A percentile compares a stretch with the other conserved stretches of the same genome.
Conservation (phyloP, 2,797 vertebrate genomes). For the Astyanax mexicanus region DNA sequence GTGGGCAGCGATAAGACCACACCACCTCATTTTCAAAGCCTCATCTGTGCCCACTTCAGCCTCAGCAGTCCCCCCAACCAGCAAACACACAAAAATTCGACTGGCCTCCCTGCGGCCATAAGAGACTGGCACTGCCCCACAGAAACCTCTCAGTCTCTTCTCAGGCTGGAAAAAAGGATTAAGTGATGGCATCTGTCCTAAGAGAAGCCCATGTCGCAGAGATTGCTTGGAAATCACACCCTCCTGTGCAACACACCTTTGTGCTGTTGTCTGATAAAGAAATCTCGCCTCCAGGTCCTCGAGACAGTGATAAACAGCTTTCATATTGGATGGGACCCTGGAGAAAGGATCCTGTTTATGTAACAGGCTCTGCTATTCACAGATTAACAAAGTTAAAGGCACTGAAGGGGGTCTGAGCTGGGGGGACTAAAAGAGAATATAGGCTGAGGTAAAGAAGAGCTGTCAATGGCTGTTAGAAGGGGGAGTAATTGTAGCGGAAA, state of each 20-base stretch:
- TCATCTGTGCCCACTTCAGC: background rate
- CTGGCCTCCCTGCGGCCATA: background rate
- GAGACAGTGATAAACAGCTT: conserved; percentile 44
- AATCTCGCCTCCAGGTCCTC: conserved; percentile 16
- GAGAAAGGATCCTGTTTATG: conserved; percentile 29
- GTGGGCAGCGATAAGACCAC: background rate
- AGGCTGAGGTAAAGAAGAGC: background rate
- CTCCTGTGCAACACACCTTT: conserved; percentile 16
- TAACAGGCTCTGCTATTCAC: conserved; percentile 19
- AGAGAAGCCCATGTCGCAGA: conserved; percentile 13
- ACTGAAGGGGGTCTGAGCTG: conserved; percentile 14
- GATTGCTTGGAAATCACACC: conserved; percentile 20
- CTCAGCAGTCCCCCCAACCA: background rate
- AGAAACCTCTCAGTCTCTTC: background rate
- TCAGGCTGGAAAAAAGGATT: conserved; percentile 16
- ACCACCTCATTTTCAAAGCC: background rate
- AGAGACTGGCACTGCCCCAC: background rate
- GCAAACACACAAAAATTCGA: background rate
- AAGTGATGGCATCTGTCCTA: conserved; percentile 39
- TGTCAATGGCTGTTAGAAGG: background rate
- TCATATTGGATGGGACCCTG: conserved; percentile 36
- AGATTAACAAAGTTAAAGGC: conserved; percentile 43
- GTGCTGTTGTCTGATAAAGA: conserved; percentile 36
- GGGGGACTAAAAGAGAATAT: background rate
- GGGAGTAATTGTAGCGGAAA: background rate